Conservation (phyloP, 2,113 vertebrate species). For the Nematolebias whitei region DNA sequence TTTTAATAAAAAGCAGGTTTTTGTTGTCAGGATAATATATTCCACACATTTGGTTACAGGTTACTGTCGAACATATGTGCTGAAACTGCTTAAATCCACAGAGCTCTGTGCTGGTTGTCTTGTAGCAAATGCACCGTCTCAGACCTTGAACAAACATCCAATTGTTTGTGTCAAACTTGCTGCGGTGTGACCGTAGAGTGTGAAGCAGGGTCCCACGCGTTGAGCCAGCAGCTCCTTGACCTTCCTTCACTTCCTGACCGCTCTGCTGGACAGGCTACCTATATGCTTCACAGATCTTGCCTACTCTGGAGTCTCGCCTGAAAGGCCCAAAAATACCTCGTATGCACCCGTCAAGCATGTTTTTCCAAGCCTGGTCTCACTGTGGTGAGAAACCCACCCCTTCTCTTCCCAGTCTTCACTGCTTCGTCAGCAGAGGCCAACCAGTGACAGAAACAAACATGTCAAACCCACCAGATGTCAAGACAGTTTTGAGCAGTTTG, state of each 20-base stretch:
- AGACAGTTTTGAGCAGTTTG: slow-evolving; percentile 59
- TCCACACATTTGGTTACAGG: not conserved
- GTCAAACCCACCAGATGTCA: slow-evolving; percentile 64
- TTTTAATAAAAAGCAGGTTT: not conserved
- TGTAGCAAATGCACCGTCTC: slow-evolving; percentile 71
- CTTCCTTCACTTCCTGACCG: slow-evolving; percentile 60
- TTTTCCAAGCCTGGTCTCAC: slow-evolving; percentile 74
- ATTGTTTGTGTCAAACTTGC: slow-evolving; percentile 73
- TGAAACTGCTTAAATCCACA: slow-evolving; percentile 33
- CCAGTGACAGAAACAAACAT: slow-evolving; percentile 69
- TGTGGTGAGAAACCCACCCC: slow-evolving; percentile 67
- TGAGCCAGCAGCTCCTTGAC: slow-evolving; percentile 64
- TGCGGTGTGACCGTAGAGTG: slow-evolving; percentile 72
- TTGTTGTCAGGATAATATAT: not conserved
- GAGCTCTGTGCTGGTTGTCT: slow-evolving; percentile 62
- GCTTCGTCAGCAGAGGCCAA: slow-evolving; percentile 69
- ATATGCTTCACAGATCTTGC: slow-evolving; percentile 61
- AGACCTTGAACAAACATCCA: slow-evolving; percentile 76
- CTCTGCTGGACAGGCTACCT: slow-evolving; percentile 52
- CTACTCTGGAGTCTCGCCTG: slow-evolving; percentile 56
- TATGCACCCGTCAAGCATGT: slow-evolving; percentile 64
- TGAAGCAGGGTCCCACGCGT: slow-evolving; percentile 77
- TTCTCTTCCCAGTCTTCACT: slow-evolving; percentile 58
- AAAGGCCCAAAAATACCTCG: slow-evolving; percentile 75
- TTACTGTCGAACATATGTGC: not conserved